Percentiles rank a stretch among this genome's conserved stretches.
Conservation (phyloP, 2,113 vertebrate species). For the Puffinus mauretanicus region DNA sequence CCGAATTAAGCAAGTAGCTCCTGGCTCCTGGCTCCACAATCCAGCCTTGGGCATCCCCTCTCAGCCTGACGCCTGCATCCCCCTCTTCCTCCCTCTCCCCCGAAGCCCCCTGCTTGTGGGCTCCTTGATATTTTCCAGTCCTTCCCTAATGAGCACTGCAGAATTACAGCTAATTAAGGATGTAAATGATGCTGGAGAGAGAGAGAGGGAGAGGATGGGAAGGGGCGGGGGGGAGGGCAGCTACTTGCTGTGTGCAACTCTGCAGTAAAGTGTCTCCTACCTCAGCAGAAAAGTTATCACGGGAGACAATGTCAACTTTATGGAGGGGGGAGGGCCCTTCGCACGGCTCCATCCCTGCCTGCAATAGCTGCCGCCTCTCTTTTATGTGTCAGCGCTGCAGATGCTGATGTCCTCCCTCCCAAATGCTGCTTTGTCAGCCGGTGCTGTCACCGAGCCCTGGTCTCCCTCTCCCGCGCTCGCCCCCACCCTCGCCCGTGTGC, state of each 20-base stretch:
- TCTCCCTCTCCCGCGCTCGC: not conserved
- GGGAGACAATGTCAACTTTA: constrained; percentile 87
- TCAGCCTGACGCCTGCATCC: not conserved
- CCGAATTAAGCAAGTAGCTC: not conserved
- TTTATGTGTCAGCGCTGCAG: not conserved
- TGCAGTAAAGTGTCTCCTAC: constrained; percentile 88
- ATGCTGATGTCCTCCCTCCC: constrained; percentile 24
- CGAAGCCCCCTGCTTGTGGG: constrained; percentile 58
- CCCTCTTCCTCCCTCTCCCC: not conserved
- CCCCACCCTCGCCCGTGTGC: rapidly evolving
- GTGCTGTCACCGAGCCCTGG: not conserved
- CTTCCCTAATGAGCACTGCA: constrained; percentile 83
- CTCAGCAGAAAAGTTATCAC: constrained; percentile 89
- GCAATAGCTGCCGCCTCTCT: not conserved
- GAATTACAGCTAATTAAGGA: constrained; percentile 90
- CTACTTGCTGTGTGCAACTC: constrained; percentile 82
- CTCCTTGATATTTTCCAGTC: constrained; percentile 75
- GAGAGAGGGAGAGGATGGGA: constrained; percentile 38
- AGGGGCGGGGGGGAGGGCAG: constrained; percentile 12
- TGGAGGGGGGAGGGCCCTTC: constrained; percentile 15
- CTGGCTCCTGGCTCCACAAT: not conserved
- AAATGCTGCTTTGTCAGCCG: constrained; percentile 9
- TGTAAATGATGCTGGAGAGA: constrained; percentile 87
- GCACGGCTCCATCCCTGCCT: not conserved
- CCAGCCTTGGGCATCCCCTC: not conserved